Percentiles rank a stretch among this genome's conserved stretches.
These are phyloP conservation scores for Anastrepha ludens DNA, from an alignment of 1,140 invertebrate genomes.

Conservation along the genomic window DNA sequence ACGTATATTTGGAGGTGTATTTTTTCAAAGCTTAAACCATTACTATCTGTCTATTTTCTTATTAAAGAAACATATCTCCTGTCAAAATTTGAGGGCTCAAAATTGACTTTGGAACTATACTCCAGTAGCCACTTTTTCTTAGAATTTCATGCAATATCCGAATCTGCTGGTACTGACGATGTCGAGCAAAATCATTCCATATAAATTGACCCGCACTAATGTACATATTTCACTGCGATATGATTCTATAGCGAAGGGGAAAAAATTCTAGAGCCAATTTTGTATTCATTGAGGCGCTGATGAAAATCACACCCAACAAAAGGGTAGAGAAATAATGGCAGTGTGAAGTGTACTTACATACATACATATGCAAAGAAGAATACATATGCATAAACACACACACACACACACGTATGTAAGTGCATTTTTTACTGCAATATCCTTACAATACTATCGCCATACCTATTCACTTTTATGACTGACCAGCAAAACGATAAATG, in stretches of 20 bases:
- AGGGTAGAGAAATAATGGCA: not conserved
- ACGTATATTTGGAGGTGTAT: too few relatives aligned
- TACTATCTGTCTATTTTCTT: too few relatives aligned
- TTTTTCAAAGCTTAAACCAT: too few relatives aligned
- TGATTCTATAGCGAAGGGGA: not conserved
- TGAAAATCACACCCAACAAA: not conserved
- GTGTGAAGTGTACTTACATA: not conserved
- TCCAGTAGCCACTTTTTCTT: too few relatives aligned
- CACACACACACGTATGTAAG: not conserved
- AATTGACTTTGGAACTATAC: too few relatives aligned
- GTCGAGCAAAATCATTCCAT: too few relatives aligned
- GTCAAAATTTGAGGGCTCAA: too few relatives aligned
- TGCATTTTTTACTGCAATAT: not conserved
- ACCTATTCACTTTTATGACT: not conserved
- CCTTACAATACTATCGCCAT: not conserved
- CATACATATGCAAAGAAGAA: not conserved
- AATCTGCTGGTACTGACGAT: too few relatives aligned
- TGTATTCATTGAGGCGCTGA: not conserved
- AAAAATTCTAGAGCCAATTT: slow-evolving; percentile 5
- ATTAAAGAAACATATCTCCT: too few relatives aligned
- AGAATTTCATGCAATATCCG: too few relatives aligned
- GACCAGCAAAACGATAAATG: not conserved
- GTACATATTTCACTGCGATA: not conserved
- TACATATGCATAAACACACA: not conserved
- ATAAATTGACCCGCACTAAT: too few relatives aligned